A percentile compares a stretch with the other conserved stretches of the same genome.
These are phyloP conservation scores for Marronus borbonicus DNA, from an alignment of 2,888 invertebrate genomes.

Conservation along the genomic window DNA sequence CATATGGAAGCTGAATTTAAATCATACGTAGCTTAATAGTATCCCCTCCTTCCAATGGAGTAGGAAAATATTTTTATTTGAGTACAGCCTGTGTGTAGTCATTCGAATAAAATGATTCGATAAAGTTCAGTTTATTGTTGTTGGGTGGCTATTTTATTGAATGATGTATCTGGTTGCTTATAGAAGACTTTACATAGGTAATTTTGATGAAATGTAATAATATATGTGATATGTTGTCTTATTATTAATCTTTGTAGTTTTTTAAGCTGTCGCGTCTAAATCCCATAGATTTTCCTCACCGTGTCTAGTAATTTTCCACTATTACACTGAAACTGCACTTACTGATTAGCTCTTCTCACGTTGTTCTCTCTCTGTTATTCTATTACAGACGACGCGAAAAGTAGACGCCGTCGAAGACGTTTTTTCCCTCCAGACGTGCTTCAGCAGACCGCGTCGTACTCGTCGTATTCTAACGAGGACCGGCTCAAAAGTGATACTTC, in stretches of 20 bases:
- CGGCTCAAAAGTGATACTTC: constrained; percentile 59
- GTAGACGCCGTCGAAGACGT: constrained; percentile 63
- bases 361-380: constrained; percentile 27
- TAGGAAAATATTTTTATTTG: neutral
- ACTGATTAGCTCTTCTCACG: neutral
- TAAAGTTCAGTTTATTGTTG: neutral
- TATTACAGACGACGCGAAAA: constrained; percentile 62
- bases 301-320: neutral
- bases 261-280: too few species aligned
- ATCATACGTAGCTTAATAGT: too few species aligned
- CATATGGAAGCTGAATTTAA: neutral
- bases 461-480: constrained; percentile 54
- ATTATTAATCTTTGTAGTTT: neutral
- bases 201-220: too few species aligned
- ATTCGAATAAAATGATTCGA: neutral
- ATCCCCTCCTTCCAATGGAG: neutral
- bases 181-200: too few species aligned
- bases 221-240: neutral
- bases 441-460: constrained; percentile 57
- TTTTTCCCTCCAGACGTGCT: constrained; percentile 65
- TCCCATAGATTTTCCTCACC: too few species aligned
- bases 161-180: too few species aligned
- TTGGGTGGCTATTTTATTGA: neutral
- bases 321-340: neutral
- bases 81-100: neutral